These are phyloP conservation scores for Corythornis vintsioides DNA, from an alignment of 2,113 vertebrate genomes.

Conservation along the genomic window DNA sequence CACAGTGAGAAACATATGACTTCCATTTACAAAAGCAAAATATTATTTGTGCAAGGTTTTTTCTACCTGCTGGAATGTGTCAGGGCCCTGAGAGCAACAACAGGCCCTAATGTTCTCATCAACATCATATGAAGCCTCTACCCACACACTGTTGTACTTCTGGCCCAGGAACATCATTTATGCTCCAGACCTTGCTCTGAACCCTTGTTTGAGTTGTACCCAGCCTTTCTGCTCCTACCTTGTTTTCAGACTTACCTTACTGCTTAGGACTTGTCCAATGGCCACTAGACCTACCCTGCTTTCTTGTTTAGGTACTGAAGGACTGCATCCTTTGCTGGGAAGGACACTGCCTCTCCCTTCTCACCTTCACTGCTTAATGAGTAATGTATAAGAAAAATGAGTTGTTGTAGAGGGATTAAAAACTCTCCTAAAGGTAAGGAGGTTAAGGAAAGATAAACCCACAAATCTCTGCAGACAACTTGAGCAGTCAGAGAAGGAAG, in stretches of 20 bases:
- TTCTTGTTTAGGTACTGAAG: not conserved
- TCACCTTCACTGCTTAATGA: not conserved
- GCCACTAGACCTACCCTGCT: not conserved
- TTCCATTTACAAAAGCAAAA: not conserved
- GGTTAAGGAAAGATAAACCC: not conserved
- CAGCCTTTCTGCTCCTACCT: not conserved
- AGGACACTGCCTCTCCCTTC: not conserved
- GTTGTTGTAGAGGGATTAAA: not conserved
- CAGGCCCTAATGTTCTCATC: not conserved
- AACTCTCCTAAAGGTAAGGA: not conserved
- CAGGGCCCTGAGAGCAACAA: not conserved
- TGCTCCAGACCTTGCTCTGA: not conserved
- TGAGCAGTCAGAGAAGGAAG: not conserved
- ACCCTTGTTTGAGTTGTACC: not conserved
- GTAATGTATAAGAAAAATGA: not conserved
- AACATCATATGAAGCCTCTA: not conserved
- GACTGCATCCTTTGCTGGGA: not conserved
- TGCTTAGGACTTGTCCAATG: not conserved
- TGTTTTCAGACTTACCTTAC: not conserved
- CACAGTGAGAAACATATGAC: not conserved
- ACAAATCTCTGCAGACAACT: not conserved
- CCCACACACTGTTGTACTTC: rapidly evolving
- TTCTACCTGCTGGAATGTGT: not conserved
- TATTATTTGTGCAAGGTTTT: not conserved
- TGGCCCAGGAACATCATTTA: not conserved